Conservation (phyloP, 2,113 vertebrate species). For the Nanorana parkeri region DNA sequence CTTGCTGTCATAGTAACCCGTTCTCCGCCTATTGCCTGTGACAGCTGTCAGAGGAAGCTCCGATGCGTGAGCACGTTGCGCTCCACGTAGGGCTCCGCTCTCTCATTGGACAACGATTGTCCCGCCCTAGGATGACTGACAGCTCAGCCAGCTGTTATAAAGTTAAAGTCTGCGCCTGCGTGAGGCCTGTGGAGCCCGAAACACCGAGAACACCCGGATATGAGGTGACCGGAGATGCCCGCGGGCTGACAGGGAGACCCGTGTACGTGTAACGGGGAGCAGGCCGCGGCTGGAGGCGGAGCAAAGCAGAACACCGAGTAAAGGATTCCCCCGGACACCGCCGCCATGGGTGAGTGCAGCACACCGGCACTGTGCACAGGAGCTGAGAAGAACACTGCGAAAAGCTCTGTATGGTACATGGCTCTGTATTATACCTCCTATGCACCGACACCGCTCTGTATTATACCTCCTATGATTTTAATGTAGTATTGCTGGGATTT, state of each 20-base stretch:
- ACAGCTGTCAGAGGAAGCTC: constrained; percentile 38
- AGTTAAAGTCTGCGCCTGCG: not conserved
- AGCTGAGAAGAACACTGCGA: too few species aligned
- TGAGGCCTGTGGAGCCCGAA: constrained; percentile 7
- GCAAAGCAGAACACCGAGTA: not conserved
- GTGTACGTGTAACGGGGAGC: not conserved
- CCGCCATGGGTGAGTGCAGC: constrained; percentile 45
- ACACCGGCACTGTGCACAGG: too few species aligned
- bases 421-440: not conserved
- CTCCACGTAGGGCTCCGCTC: not conserved
- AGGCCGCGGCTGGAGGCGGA: not conserved
- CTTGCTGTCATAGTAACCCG: not conserved
- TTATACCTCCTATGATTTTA: too few species aligned
- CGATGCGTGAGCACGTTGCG: not conserved
- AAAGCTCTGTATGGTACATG: not conserved
- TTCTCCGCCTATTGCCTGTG: not conserved
- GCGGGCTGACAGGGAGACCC: constrained; percentile 22
- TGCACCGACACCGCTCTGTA: not conserved
- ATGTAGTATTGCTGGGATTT: too few species aligned
- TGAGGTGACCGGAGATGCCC: constrained; percentile 47
- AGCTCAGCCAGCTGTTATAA: not conserved
- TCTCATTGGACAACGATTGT: not conserved
- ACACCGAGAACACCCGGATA: constrained; percentile 39
- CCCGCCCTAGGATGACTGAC: constrained; percentile 30
- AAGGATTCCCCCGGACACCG: constrained; percentile 16